Evolutionary conservation across 2,888 invertebrate species (phyloP), one percentile per base, ranked within the genome.

Genomic region (Clunio marinus): DNA sequence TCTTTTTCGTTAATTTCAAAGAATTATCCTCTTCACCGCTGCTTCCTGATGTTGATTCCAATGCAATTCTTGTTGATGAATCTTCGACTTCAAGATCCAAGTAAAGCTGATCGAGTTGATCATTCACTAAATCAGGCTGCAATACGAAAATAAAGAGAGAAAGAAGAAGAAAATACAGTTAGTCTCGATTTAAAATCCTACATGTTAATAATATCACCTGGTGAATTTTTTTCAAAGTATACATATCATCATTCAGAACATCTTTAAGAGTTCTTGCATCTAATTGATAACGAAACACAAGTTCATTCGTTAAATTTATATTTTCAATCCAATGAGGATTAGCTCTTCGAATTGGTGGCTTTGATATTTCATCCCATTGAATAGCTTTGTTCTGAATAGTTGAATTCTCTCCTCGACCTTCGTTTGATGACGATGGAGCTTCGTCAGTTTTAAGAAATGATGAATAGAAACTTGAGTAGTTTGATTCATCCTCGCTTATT

Each of bases 401-500:
- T 2, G 15, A 20, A 15, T 17, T 28, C 22, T 63, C 59, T 24
- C 20, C 22, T 2, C 46, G 65, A 17, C 24, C 74, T 69, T 77
- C 77, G 0, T 78, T 67, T 13, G 55, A 57, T 2, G 67, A 55
- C 28, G 59, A 77, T 77, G n/a, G 78, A 70, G 15, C 80, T 15
- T 78, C 83, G 68, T 87, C 87, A 0, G 86, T 88, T 76, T 84
- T 87, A 65, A 87, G 82, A 73, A 87, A 86, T 0, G 87, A 88
- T 0, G 87, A 88, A 75, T 87, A 87, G 72, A 86, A 87, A 0
- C 87, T 88, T 0, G 88, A 88, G 72, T 82, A 83, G 74, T 85
- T 87, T 35, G 86, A 87, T 32, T 81, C 83, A 73, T 84, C 84
- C 77, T 80, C 79, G 68, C 77, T 77, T 57, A 76, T 77, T 2